phyloP scores from a whole-genome alignment of 1,140 invertebrate genomes.

The Delia radicum region DNA sequence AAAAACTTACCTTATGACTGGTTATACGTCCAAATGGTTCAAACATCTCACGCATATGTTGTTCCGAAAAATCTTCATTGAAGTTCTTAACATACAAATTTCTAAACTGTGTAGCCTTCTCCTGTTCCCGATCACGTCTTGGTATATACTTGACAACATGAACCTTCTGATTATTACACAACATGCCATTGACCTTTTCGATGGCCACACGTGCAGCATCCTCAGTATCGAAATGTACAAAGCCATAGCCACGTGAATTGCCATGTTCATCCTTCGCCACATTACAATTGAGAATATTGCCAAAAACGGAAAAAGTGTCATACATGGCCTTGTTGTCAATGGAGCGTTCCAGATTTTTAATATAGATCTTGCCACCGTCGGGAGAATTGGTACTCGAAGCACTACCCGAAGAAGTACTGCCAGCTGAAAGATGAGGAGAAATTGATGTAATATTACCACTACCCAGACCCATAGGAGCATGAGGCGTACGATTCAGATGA shows the following conservation, averaged over 20 bases:
- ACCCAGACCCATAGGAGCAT: constrained; percentile 38
- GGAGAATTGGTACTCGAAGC: constrained; percentile 60
- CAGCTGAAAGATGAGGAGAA: constrained; percentile 42
- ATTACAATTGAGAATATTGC: constrained; percentile 94
- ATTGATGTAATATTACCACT: constrained; percentile 40
- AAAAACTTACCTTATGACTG: constrained; percentile 50
- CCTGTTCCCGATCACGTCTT: constrained; percentile 52
- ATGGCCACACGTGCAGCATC: constrained; percentile 90
- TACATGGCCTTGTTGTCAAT: constrained; percentile 98
- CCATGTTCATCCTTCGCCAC: constrained; percentile 88
- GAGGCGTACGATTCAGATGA: constrained; percentile 41
- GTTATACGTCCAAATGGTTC: constrained; percentile 53
- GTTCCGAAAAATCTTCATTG: constrained; percentile 52
- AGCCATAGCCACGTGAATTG: constrained; percentile 91
- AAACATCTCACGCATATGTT: constrained; percentile 54
- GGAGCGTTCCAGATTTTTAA: constrained; percentile 92
- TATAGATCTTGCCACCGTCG: constrained; percentile 94
- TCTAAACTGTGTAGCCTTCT: constrained; percentile 52
- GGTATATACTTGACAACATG: constrained; percentile 54
- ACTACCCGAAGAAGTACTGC: constrained; percentile 34
- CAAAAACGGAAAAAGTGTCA: constrained; percentile 95
- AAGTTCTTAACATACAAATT: constrained; percentile 54
- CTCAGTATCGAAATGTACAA: constrained; percentile 95
- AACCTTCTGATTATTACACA: constrained; percentile 59
- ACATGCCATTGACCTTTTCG: constrained; percentile 91